These are phyloP conservation scores for Crypturellus undulatus DNA, from an alignment of 2,113 vertebrate species.

Conservation along the genomic window DNA sequence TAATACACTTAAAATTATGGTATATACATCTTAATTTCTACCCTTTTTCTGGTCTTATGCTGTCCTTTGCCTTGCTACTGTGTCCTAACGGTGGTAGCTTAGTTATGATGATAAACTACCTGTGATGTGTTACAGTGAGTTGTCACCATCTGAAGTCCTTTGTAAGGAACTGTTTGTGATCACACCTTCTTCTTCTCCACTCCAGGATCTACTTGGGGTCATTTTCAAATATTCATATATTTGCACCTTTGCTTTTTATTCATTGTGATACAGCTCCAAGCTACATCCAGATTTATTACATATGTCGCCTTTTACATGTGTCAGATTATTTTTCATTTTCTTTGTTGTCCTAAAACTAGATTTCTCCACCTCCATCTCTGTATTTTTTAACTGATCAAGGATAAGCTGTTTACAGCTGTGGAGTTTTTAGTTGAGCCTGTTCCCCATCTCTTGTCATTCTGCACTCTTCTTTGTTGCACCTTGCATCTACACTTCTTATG, in stretches of 20 bases:
- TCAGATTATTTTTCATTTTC: neutral
- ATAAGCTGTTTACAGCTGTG: neutral
- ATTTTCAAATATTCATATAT: neutral
- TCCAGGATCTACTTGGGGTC: rapidly evolving
- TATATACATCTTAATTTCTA: neutral
- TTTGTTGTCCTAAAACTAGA: neutral
- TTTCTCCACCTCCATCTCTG: neutral
- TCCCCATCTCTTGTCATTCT: neutral
- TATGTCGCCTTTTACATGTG: neutral
- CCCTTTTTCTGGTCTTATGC: neutral
- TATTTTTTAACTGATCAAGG: neutral
- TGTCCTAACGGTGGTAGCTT: neutral
- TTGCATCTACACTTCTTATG: neutral
- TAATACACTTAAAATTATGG: neutral
- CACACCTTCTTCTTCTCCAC: neutral
- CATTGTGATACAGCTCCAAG: neutral
- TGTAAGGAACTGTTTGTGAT: neutral
- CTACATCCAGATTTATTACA: neutral
- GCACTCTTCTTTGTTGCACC: neutral
- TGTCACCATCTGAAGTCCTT: neutral
- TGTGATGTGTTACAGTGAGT: neutral
- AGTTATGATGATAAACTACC: neutral
- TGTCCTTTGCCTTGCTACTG: neutral
- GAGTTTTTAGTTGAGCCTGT: rapidly evolving
- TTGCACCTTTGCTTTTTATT: neutral